Conservation (phyloP, 1,140 invertebrate genomes). For the Gonioctena quinquepunctata region DNA sequence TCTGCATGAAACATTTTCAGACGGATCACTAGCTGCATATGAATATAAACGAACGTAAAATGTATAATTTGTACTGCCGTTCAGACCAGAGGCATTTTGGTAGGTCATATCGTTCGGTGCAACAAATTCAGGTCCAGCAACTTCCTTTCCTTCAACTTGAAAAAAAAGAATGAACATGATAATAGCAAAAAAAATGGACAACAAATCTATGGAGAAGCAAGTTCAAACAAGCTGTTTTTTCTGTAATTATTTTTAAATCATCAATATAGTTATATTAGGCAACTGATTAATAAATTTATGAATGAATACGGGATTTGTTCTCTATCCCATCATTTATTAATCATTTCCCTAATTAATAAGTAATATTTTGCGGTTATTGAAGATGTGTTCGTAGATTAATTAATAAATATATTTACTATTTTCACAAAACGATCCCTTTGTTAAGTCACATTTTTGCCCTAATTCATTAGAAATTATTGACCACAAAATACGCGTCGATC, state of each 20-base stretch:
- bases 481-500: no score
- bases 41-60: constrained; percentile 68
- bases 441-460: no score
- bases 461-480: no score
- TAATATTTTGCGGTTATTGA: no score
- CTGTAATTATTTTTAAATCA: background rate
- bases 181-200: background rate
- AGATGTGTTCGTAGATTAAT: no score
- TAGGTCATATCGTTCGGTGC: constrained; percentile 57
- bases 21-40: constrained; percentile 66
- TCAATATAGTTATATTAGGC: no score
- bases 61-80: constrained; percentile 70
- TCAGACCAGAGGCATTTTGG: constrained; percentile 61
- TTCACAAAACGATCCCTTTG: no score
- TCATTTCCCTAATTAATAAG: no score
- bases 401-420: no score
- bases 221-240: background rate
- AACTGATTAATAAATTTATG: no score
- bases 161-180: background rate
- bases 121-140: constrained; percentile 61
- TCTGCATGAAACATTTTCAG: constrained; percentile 63
- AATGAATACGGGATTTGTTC: no score
- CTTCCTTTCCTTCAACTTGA: constrained; percentile 50
- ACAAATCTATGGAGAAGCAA: background rate
- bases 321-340: no score